Evolutionary conservation across 2,113 vertebrate genomes (phyloP), one percentile per base, ranked within the genome.

Genomic region (Acanthochromis polyacanthus): DNA sequence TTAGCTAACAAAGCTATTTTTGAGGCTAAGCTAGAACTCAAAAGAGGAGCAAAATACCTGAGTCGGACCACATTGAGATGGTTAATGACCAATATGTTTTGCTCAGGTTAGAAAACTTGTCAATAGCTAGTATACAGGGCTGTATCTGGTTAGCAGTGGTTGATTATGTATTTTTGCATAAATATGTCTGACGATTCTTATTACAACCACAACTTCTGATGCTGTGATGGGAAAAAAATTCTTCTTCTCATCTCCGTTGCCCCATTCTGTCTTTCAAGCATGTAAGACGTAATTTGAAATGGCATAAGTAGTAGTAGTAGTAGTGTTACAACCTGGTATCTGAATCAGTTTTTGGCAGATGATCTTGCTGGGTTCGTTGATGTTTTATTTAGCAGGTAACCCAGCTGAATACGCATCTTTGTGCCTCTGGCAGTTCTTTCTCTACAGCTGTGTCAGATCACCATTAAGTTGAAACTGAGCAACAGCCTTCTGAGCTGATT

Each of bases 341-440:
- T 51, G 14, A 68, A 68, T 53, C 65, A 43, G 11, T 82, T 50
- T 63, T 72, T 12, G 20, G 56, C 60, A 38, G 53, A 48, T 82
- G 16, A 75, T 66, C 28, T 62, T 66, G 32, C 81, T 77, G 58
- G 59, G 56, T 86, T 63, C 80, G 78, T 56, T 16, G 1, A 56
- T 82, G 48, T 67, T 76, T 78, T 78, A 82, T 75, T 83, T 77
- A 69, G 60, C 69, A 68, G 53, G 71, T 75, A 72, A 63, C 74
- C 22, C 75, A 71, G 65, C 51, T 62, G 71, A 57, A 75, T 63
- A 30, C 45, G 52, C 81, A 75, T 73, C 55, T 88, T 76, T 56
- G 59, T 71, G 62, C 67, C 78, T 61, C 30, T 56, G 69, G 64
- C 53, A 66, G 28, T 68, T 78, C 48, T 70, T 70, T 64, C 22